phyloP scores from a whole-genome alignment of 1,140 invertebrate genomes.

The Ceratina australensis region DNA sequence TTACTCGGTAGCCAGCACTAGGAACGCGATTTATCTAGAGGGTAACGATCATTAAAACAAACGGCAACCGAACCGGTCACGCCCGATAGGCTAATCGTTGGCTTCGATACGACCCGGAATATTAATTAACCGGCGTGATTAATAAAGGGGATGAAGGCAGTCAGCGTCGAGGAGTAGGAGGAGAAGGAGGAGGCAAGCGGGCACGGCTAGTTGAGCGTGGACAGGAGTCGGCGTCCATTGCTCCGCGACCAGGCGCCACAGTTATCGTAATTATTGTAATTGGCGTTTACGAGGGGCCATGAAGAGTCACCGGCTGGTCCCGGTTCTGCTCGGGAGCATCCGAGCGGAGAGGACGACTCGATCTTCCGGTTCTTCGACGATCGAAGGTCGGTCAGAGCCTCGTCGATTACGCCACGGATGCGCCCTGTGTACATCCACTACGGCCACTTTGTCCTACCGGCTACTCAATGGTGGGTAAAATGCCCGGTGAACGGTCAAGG shows the following conservation, averaged over 20 bases:
- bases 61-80: conserved; percentile 41
- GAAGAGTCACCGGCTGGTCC: conserved; percentile 60
- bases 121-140: conserved; percentile 70
- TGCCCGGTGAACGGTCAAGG: not conserved
- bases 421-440: conserved; percentile 32
- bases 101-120: conserved; percentile 54
- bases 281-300: conserved; percentile 63
- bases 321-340: conserved; percentile 59
- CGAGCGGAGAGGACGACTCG: conserved; percentile 63
- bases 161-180: no score
- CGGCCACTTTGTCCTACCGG: conserved; percentile 8
- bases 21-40: not conserved
- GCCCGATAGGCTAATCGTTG: conserved; percentile 47
- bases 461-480: conserved; percentile 26
- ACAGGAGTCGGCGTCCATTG: conserved; percentile 47
- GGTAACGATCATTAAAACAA: conserved; percentile 32
- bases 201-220: conserved; percentile 30
- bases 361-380: conserved; percentile 70
- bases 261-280: conserved; percentile 75
- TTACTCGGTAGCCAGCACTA: not conserved
- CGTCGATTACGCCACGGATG: conserved; percentile 11
- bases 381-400: conserved; percentile 49
- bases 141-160: conserved; percentile 53
- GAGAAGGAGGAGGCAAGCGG: conserved; percentile 20
- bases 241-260: conserved; percentile 61